Conservation (phyloP, 2,113 vertebrate genomes). For the Passer domesticus region DNA sequence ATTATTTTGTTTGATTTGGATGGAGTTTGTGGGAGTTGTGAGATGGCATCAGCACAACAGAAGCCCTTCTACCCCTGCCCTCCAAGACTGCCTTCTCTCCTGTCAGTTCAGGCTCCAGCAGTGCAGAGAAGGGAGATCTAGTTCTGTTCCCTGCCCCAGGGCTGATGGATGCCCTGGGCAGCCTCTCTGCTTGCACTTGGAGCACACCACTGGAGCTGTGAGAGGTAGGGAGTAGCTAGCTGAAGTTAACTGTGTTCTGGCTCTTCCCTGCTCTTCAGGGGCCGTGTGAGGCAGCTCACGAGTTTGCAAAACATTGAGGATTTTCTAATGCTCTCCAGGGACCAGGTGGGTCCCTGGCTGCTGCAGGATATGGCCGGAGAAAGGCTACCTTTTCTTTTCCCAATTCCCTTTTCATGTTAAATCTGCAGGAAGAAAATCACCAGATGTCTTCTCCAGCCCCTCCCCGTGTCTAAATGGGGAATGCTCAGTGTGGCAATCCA, state of each 20-base stretch:
- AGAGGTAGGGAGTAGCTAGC: background rate
- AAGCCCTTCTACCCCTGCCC: background rate
- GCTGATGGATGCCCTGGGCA: background rate
- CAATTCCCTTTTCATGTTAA: background rate
- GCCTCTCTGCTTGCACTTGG: background rate
- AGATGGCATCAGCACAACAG: background rate
- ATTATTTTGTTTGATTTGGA: background rate
- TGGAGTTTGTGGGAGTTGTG: background rate
- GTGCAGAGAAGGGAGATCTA: background rate
- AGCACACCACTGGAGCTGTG: background rate
- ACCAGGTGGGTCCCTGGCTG: slow-evolving; percentile 49
- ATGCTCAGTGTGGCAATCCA: background rate
- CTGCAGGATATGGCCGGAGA: background rate
- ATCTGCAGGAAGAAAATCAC: background rate
- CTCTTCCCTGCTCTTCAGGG: background rate
- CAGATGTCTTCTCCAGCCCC: slow-evolving; percentile 19
- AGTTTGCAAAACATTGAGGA: background rate
- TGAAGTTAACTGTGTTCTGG: background rate
- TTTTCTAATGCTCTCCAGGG: slow-evolving; percentile 13
- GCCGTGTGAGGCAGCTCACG: background rate
- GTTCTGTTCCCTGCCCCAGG: background rate
- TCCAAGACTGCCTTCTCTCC: background rate
- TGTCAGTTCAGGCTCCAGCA: background rate
- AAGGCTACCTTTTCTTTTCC: slow-evolving; percentile 38
- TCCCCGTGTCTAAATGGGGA: background rate